Percentiles rank a stretch among this genome's conserved stretches.
Conservation (phyloP, 2,888 invertebrate genomes). For the Caenorhabditis panamensis region DNA sequence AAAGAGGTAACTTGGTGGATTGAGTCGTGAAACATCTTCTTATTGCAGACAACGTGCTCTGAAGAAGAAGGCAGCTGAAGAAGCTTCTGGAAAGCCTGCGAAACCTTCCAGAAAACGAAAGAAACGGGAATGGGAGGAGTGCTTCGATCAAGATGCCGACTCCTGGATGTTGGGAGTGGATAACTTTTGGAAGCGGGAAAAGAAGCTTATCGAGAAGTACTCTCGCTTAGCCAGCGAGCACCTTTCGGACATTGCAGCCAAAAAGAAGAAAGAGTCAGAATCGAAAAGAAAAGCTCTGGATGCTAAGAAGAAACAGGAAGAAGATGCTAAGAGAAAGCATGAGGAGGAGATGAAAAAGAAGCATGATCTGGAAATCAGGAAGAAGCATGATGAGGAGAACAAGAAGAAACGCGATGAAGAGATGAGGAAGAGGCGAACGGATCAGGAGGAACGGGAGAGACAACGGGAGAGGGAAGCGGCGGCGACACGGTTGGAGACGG, state of each 20-base stretch:
- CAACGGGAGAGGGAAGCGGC: conserved; percentile 2
- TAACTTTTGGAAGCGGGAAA: too few relatives aligned
- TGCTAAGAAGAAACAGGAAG: too few relatives aligned
- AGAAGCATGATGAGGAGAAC: neutral
- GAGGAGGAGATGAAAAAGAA: too few relatives aligned
- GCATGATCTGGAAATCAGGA: too few relatives aligned
- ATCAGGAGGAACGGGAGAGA: neutral
- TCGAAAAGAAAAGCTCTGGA: neutral
- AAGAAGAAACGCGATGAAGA: conserved; percentile 18
- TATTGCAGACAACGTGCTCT: too few relatives aligned
- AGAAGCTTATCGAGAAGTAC: too few relatives aligned
- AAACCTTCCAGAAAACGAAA: neutral
- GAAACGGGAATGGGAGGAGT: neutral
- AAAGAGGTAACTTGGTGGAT: neutral
- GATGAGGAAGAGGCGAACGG: neutral
- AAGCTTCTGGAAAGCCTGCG: neutral
- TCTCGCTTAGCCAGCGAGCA: too few relatives aligned
- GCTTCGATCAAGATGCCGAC: neutral
- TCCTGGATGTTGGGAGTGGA: too few relatives aligned
- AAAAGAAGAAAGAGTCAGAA: neutral
- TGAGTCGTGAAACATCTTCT: neutral
- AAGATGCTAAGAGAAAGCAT: too few relatives aligned
- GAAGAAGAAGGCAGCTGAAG: neutral
- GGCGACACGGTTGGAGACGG: conserved; percentile 2
- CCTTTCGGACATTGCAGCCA: neutral